phyloP scores from a whole-genome alignment of 1,140 invertebrate genomes.

The Drosophila insularis region DNA sequence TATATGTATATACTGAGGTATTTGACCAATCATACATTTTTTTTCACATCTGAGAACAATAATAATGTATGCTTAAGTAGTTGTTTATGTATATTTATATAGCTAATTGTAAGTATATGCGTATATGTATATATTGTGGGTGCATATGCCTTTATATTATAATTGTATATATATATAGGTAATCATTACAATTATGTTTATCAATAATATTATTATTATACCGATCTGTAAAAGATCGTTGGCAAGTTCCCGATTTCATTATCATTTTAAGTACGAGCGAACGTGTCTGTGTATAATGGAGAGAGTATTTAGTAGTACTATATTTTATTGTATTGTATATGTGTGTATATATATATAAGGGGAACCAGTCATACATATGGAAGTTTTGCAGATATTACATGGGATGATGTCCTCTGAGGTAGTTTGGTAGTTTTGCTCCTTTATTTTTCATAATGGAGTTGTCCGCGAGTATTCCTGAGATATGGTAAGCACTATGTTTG shows the following conservation, averaged over 20 bases:
- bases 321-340: conserved; percentile 16
- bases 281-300: neutral
- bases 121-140: neutral
- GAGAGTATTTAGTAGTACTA: conserved; percentile 1
- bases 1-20: conserved; percentile 61
- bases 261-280: conserved; percentile 5
- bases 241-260: conserved; percentile 12
- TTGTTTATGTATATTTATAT: conserved; percentile 29
- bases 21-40: conserved; percentile 49
- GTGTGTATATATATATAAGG: conserved; percentile 11
- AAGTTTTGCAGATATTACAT: conserved; percentile 46
- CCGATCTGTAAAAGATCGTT: conserved; percentile 11
- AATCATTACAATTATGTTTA: neutral
- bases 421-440: conserved; percentile 57
- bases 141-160: conserved; percentile 15
- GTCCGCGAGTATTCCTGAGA: conserved; percentile 63
- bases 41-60: conserved; percentile 36
- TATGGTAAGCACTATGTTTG: conserved; percentile 51
- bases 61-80: conserved; percentile 45
- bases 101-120: neutral
- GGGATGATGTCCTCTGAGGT: conserved; percentile 58
- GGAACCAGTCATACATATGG: conserved; percentile 51
- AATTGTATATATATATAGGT: conserved; percentile 25
- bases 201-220: neutral
- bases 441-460: neutral